These are phyloP conservation scores for Alouatta palliata DNA, from an alignment of 2,113 vertebrate genomes.

Conservation along the genomic window DNA sequence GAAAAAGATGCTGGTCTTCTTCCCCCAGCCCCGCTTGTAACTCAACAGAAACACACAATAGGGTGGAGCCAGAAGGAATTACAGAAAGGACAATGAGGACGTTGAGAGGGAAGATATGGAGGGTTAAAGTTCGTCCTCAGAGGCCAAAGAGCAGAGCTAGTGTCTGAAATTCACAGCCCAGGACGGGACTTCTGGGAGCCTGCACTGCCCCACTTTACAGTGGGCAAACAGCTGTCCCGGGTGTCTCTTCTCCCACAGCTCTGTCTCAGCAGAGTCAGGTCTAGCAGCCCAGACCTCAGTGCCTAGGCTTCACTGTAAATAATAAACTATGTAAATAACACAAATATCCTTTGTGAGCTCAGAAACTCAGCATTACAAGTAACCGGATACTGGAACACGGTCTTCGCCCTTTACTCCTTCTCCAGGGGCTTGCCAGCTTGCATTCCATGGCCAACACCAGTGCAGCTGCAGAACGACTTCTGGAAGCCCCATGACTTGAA, in stretches of 20 bases:
- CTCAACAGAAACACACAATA: neutral
- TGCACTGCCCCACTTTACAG: too few species aligned
- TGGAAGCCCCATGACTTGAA: neutral
- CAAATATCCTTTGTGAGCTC: neutral
- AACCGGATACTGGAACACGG: fast-evolving
- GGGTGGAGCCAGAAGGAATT: neutral
- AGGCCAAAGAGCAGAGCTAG: neutral
- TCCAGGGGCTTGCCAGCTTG: neutral
- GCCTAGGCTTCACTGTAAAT: neutral
- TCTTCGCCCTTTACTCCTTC: neutral
- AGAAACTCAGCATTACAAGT: neutral
- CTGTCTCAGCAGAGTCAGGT: neutral
- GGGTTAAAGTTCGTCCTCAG: neutral
- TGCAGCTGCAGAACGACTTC: neutral
- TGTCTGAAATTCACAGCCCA: neutral
- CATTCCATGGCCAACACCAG: neutral
- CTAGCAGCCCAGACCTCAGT: neutral
- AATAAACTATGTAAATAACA: neutral
- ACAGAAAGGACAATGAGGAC: neutral
- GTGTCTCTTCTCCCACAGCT: neutral
- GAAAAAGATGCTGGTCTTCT: neutral
- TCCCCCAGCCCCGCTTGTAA: too few species aligned
- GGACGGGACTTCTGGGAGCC: neutral
- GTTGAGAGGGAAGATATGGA: too few species aligned
- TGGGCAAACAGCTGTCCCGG: neutral